Conservation (phyloP, 2,888 invertebrate species). For the Calephelis perditalis region DNA sequence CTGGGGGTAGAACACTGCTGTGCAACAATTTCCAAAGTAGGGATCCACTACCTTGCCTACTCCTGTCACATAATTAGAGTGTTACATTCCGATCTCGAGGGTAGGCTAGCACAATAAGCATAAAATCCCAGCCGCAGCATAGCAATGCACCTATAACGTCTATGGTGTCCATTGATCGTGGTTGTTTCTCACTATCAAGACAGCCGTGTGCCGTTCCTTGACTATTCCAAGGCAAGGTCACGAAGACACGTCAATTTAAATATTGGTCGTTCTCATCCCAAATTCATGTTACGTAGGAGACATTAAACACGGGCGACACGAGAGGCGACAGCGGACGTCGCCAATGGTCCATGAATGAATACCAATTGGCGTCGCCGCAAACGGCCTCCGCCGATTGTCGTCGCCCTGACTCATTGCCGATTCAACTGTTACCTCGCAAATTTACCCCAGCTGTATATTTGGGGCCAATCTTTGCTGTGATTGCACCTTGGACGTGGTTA, state of each 20-base stretch:
- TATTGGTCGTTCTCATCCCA: slow-evolving; percentile 34
- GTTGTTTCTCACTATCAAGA: too few species aligned
- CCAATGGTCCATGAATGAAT: slow-evolving; percentile 63
- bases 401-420: slow-evolving; percentile 65
- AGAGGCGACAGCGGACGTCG: slow-evolving; percentile 37
- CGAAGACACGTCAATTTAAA: not conserved
- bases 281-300: slow-evolving; percentile 53
- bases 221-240: too few species aligned
- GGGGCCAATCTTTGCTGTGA: slow-evolving; percentile 39
- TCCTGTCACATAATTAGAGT: too few species aligned
- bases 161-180: too few species aligned
- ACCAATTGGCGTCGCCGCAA: slow-evolving; percentile 65
- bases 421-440: slow-evolving; percentile 53
- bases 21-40: too few species aligned
- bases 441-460: slow-evolving; percentile 50
- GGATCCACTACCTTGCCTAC: too few species aligned
- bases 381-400: slow-evolving; percentile 66
- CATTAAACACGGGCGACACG: slow-evolving; percentile 36
- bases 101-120: too few species aligned
- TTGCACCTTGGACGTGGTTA: slow-evolving; percentile 39
- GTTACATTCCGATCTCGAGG: too few species aligned
- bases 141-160: too few species aligned
- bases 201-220: too few species aligned
- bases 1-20: too few species aligned
- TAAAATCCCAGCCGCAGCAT: too few species aligned